These are phyloP conservation scores for Tetheella fluctuosa DNA, from an alignment of 2,888 invertebrate species.

Conservation along the genomic window DNA sequence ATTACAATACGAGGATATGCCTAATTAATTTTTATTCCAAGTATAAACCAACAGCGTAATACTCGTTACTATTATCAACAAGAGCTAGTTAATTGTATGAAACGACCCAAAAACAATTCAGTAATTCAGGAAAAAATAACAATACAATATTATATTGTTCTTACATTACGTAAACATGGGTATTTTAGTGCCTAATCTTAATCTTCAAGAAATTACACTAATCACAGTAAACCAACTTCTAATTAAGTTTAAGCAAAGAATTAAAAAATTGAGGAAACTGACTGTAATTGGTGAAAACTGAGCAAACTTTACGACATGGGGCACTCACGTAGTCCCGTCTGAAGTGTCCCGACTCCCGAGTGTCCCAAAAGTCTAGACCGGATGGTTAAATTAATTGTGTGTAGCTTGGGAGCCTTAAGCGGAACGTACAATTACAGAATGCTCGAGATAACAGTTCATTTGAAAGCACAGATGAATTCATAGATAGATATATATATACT, in stretches of 20 bases:
- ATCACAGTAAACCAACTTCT: background rate
- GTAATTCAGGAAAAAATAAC: background rate
- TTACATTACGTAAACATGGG: background rate
- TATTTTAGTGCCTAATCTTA: too few species aligned
- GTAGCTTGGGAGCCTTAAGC: conserved; percentile 26
- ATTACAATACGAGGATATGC: background rate
- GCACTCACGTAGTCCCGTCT: background rate
- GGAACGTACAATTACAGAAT: conserved; percentile 13
- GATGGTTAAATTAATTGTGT: conserved; percentile 59
- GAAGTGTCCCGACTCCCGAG: conserved; percentile 32
- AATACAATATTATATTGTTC: background rate
- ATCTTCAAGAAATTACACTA: too few species aligned
- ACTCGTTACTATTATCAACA: background rate
- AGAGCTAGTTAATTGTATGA: background rate
- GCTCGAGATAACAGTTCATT: background rate
- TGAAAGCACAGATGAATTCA: too few species aligned
- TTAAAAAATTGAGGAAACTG: background rate
- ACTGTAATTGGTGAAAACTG: background rate
- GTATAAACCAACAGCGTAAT: background rate
- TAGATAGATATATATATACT: too few species aligned
- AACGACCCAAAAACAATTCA: background rate
- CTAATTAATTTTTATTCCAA: background rate
- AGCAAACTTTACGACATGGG: background rate
- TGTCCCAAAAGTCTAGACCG: conserved; percentile 63
- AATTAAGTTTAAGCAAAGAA: background rate